phyloP scores from a whole-genome alignment of 1,140 invertebrate genomes.

The Atta colombica region DNA sequence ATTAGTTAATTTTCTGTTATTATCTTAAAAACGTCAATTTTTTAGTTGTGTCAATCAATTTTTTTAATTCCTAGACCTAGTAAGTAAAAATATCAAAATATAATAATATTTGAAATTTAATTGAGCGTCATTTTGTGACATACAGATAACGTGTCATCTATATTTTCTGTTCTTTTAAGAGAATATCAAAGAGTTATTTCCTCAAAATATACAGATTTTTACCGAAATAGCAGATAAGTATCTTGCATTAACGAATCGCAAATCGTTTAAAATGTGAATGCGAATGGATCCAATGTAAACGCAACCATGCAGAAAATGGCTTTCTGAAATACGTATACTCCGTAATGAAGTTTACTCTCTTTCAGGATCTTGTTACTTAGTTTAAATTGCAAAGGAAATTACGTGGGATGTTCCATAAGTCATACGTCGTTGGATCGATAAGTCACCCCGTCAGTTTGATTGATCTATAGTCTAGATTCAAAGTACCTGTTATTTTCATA shows the following conservation, averaged over 20 bases:
- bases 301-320: constrained; percentile 54
- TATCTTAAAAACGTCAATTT: no score
- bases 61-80: no score
- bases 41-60: no score
- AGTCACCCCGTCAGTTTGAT: constrained; percentile 25
- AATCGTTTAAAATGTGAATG: constrained; percentile 30
- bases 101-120: not conserved
- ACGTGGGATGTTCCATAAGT: constrained; percentile 36
- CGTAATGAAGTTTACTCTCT: constrained; percentile 57
- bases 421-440: constrained; percentile 22
- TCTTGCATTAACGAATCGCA: constrained; percentile 19
- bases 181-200: not conserved
- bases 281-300: constrained; percentile 41
- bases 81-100: not conserved
- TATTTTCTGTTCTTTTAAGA: not conserved
- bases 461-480: constrained; percentile 21
- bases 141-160: not conserved
- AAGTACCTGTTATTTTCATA: constrained; percentile 36
- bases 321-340: constrained; percentile 55
- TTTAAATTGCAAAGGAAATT: constrained; percentile 57
- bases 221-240: not conserved
- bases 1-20: no score
- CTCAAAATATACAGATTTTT: not conserved
- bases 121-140: not conserved
- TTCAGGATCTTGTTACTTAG: constrained; percentile 39